phyloP scores from a whole-genome alignment of 2,113 vertebrate species.

The Phyllostomus discolor region DNA sequence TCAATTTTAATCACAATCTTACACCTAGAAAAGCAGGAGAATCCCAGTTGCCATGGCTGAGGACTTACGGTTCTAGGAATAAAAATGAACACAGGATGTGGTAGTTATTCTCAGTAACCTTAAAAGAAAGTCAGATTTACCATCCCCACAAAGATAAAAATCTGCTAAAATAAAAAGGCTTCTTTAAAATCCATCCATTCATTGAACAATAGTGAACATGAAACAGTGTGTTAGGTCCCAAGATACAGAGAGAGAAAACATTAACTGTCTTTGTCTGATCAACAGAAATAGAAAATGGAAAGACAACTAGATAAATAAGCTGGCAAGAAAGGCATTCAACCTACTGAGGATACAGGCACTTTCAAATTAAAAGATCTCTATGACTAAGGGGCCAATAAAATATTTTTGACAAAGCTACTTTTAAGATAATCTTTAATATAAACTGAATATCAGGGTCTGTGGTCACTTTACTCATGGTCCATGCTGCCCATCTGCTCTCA shows the following conservation, averaged over 20 bases:
- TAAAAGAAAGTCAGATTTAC: slow-evolving; percentile 12
- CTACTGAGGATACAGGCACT: neutral
- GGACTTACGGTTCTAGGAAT: neutral
- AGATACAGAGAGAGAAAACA: neutral
- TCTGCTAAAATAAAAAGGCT: neutral
- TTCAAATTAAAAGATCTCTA: neutral
- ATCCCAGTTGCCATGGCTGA: neutral
- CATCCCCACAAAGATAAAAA: neutral
- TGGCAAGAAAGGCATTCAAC: neutral
- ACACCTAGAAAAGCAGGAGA: neutral
- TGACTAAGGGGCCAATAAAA: neutral
- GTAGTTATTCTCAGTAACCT: neutral
- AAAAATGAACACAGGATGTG: neutral
- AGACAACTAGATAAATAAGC: neutral
- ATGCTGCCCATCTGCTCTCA: neutral
- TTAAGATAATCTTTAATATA: neutral
- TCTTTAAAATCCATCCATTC: slow-evolving; percentile 4
- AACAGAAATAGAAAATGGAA: slow-evolving; percentile 17
- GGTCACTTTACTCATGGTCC: neutral
- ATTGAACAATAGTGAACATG: neutral
- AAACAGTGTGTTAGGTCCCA: neutral
- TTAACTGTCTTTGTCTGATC: neutral
- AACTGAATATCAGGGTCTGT: neutral
- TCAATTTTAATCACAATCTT: neutral
- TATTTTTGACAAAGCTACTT: neutral